Evolutionary conservation across 2,113 vertebrate genomes (phyloP), one percentile per base, ranked within the genome.

Genomic region (Etheostoma spectabile): DNA sequence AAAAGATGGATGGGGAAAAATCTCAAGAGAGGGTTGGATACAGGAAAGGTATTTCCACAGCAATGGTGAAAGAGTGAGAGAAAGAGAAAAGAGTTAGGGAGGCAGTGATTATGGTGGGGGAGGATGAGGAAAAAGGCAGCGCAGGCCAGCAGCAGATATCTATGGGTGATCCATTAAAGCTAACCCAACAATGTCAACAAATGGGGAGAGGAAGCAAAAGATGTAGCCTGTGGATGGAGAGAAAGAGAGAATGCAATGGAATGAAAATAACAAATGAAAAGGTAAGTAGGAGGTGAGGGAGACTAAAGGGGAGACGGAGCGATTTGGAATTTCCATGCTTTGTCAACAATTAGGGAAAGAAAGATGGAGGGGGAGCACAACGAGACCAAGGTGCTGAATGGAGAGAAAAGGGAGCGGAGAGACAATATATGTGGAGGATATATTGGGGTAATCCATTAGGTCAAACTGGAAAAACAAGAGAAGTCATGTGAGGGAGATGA

Each of bases 131-230:
- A 79, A 74, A 46, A 63, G 75, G 78, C 57, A 77, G 72, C 65
- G 64, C 52, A 71, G 46, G 77, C 74, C 21, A 38, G 68, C 57
- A 77, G 57, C 38, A 83, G 83, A 80, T 88, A 92, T 68, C 79
- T 88, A 76, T 71, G 81, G 86, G 89, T 88, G 88, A 92, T 92
- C 90, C 83, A 92, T 91, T 93, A 90, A 89, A 90, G 66, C 87
- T 84, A 80, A 89, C 71, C 80, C 24, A 53, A 71, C 83, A 86
- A 82, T 85, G 86, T 87, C 87, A 91, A 89, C 90, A 89, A 71
- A 88, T 33, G 27, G 79, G 80, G 38, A 86, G 67, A 80, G 82
- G 69, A 86, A 71, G 70, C 2, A 6, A 74, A 63, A 79, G 74
- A 76, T 45, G 27, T 38, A 76, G 60, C 57, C 19, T 0, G 8